A percentile compares a stretch with the other conserved stretches of the same genome.
Evolutionary conservation across 2,113 vertebrate genomes (phyloP).

Genomic region (Chitala chitala): DNA sequence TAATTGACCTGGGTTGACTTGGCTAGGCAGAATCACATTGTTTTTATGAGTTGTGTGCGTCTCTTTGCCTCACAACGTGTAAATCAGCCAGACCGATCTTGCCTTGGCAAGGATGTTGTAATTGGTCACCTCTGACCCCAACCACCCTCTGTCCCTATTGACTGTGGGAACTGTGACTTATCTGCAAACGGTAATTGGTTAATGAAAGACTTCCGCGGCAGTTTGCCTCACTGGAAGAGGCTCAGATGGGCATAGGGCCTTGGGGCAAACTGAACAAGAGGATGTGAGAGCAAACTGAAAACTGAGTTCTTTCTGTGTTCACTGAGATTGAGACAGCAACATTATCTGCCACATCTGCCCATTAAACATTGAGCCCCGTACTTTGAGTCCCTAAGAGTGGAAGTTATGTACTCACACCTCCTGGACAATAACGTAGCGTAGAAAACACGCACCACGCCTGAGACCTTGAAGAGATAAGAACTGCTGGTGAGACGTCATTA

Average conservation of each 20-base stretch:
- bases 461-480: background rate
- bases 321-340: background rate
- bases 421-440: too few species aligned
- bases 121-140: constrained; percentile 62
- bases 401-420: background rate
- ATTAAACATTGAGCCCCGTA: background rate
- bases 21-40: background rate
- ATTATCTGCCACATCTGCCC: background rate
- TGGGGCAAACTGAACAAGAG: constrained; percentile 21
- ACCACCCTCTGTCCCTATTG: constrained; percentile 17
- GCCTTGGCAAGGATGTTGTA: constrained; percentile 53
- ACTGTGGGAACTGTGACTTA: constrained; percentile 65
- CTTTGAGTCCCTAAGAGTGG: background rate
- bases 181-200: constrained; percentile 63
- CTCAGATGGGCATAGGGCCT: constrained; percentile 1
- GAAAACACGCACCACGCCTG: too few species aligned
- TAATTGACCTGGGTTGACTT: background rate
- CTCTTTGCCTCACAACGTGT: constrained; percentile 41
- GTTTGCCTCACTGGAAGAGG: constrained; percentile 43
- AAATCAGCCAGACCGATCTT: constrained; percentile 59
- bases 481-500: background rate
- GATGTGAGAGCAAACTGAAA: background rate
- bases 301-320: background rate
- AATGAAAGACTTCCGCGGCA: constrained; percentile 69
- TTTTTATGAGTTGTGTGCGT: background rate